Conservation (phyloP, 2,888 invertebrate species). For the Microdon myrmicae region DNA sequence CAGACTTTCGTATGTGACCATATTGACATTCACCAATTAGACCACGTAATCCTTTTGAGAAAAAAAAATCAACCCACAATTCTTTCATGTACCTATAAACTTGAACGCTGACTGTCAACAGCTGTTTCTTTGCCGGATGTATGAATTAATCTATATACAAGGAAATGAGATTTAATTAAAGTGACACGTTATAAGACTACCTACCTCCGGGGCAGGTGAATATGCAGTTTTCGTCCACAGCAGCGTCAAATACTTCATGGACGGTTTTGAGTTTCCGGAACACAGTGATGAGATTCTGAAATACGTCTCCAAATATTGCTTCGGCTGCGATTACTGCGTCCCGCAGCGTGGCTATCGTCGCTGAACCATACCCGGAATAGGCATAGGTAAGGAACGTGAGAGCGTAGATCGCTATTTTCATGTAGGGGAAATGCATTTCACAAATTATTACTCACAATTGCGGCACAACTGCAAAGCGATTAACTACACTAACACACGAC, state of each 20-base stretch:
- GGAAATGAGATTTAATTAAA: slow-evolving; percentile 47
- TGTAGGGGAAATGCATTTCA: slow-evolving; percentile 80
- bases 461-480: slow-evolving; percentile 1
- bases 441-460: slow-evolving; percentile 1
- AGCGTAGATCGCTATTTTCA: slow-evolving; percentile 78
- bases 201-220: slow-evolving; percentile 81
- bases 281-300: slow-evolving; percentile 78
- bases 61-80: no score
- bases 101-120: no score
- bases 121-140: slow-evolving; percentile 4
- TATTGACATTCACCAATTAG: no score
- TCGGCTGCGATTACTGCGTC: slow-evolving; percentile 85
- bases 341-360: slow-evolving; percentile 76
- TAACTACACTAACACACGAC: slow-evolving; percentile 6
- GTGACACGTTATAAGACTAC: slow-evolving; percentile 35
- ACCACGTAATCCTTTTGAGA: no score
- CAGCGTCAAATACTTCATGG: slow-evolving; percentile 85
- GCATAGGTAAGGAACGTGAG: slow-evolving; percentile 82
- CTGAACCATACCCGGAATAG: slow-evolving; percentile 83
- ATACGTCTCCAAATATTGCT: slow-evolving; percentile 81
- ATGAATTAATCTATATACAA: slow-evolving; percentile 33
- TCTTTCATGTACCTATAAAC: no score
- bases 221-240: slow-evolving; percentile 84
- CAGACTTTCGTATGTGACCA: no score
- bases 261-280: slow-evolving; percentile 79